Percentiles rank a stretch among this genome's conserved stretches.
Evolutionary conservation across 2,888 invertebrate genomes (phyloP).

Genomic region (Drosophila eohydei): DNA sequence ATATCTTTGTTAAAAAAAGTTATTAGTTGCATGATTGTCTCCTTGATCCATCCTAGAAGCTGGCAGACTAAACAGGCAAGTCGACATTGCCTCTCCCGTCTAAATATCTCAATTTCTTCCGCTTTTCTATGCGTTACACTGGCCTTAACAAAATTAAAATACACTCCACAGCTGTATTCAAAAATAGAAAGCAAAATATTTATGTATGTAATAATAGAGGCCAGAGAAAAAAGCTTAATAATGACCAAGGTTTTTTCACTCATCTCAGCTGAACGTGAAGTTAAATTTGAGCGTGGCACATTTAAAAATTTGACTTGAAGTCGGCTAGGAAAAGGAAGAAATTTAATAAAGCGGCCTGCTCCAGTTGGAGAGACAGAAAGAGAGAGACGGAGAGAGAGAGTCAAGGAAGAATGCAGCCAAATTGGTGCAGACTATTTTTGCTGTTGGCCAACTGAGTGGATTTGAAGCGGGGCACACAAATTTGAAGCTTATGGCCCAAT

Average conservation of each 20-base stretch:
- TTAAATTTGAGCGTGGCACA: slow-evolving; percentile 59
- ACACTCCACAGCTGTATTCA: neutral
- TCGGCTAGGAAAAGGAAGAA: slow-evolving; percentile 19
- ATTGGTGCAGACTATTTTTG: slow-evolving; percentile 68
- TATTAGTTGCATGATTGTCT: neutral
- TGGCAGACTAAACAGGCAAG: neutral
- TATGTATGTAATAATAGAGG: slow-evolving; percentile 68
- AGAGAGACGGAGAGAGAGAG: neutral
- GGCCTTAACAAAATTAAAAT: neutral
- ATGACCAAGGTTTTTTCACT: slow-evolving; percentile 53
- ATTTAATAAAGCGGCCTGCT: slow-evolving; percentile 67
- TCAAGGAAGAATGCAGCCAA: slow-evolving; percentile 52
- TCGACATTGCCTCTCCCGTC: neutral
- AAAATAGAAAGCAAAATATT: slow-evolving; percentile 50
- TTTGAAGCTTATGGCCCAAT: slow-evolving; percentile 76
- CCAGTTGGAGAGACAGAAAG: slow-evolving; percentile 23
- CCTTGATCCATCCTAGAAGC: neutral
- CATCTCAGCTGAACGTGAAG: slow-evolving; percentile 31
- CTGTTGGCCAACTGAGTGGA: slow-evolving; percentile 50
- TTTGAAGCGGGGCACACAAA: slow-evolving; percentile 66
- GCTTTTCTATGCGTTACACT: neutral
- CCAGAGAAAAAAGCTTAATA: slow-evolving; percentile 68
- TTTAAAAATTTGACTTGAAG: slow-evolving; percentile 66
- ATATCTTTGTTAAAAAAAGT: neutral
- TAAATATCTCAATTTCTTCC: neutral